These are phyloP conservation scores for Camelus dromedarius DNA, from an alignment of 2,113 vertebrate genomes.

Conservation along the genomic window DNA sequence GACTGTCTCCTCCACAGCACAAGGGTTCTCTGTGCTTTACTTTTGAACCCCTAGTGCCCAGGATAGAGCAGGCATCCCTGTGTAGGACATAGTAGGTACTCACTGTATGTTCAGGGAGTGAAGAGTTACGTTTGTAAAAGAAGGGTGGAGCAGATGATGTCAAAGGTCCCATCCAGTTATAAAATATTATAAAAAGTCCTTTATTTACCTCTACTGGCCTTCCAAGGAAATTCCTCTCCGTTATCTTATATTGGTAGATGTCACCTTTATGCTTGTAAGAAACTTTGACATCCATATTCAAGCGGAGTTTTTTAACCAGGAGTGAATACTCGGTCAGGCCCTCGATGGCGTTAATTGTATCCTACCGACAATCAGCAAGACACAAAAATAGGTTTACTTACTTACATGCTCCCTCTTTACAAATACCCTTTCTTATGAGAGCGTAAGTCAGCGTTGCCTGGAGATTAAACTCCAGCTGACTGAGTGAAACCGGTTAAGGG, in stretches of 20 bases:
- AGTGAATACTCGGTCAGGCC: conserved; percentile 91
- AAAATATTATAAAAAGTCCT: conserved; percentile 9
- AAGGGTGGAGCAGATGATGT: background rate
- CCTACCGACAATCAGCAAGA: conserved; percentile 86
- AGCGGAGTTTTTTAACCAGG: conserved; percentile 78
- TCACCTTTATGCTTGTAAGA: conserved; percentile 86
- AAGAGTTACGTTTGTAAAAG: background rate
- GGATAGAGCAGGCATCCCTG: background rate
- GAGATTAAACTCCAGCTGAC: background rate
- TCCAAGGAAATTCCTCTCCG: conserved; percentile 86
- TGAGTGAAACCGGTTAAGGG: background rate
- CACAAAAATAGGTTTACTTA: conserved; percentile 47
- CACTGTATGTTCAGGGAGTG: background rate
- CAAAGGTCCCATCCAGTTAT: background rate
- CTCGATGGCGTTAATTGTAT: conserved; percentile 93
- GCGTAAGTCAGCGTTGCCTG: background rate
- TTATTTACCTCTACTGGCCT: conserved; percentile 87
- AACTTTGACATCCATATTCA: conserved; percentile 91
- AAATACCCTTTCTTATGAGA: background rate
- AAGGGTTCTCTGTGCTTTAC: background rate
- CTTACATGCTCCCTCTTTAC: background rate
- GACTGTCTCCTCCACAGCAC: background rate
- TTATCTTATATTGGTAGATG: conserved; percentile 86
- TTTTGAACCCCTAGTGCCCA: background rate
- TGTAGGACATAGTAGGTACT: background rate